phyloP scores from a whole-genome alignment of 2,797 vertebrate species.

The Carcharodon carcharias region DNA sequence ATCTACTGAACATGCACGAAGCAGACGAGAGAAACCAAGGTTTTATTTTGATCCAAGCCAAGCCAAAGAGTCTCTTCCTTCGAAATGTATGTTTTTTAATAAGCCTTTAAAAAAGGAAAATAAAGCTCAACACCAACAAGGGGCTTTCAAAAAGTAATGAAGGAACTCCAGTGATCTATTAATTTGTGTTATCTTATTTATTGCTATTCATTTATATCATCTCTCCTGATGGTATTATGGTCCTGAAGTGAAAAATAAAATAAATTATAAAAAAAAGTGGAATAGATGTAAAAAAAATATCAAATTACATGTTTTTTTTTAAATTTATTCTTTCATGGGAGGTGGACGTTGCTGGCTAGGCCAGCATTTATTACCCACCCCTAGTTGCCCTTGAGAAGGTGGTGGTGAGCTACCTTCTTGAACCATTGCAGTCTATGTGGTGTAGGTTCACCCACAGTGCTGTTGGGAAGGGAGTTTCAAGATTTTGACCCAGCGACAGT shows the following conservation, averaged over 20 bases:
- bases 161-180: background rate
- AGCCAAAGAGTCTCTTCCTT: background rate
- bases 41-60: background rate
- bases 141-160: background rate
- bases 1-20: background rate
- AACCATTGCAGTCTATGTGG: too few species aligned
- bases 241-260: background rate
- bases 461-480: too few species aligned
- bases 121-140: background rate
- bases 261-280: background rate
- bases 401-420: too few species aligned
- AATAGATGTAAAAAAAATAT: background rate
- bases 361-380: too few species aligned
- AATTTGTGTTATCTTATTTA: background rate
- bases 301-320: background rate
- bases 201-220: background rate
- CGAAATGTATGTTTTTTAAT: background rate
- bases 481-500: too few species aligned
- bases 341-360: too few species aligned
- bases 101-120: background rate
- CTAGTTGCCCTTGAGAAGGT: too few species aligned
- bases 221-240: background rate
- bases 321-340: too few species aligned
- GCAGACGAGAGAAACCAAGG: background rate
- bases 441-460: too few species aligned